These are phyloP conservation scores for Ormyrus labotus DNA, from an alignment of 2,888 invertebrate genomes.

Conservation along the genomic window DNA sequence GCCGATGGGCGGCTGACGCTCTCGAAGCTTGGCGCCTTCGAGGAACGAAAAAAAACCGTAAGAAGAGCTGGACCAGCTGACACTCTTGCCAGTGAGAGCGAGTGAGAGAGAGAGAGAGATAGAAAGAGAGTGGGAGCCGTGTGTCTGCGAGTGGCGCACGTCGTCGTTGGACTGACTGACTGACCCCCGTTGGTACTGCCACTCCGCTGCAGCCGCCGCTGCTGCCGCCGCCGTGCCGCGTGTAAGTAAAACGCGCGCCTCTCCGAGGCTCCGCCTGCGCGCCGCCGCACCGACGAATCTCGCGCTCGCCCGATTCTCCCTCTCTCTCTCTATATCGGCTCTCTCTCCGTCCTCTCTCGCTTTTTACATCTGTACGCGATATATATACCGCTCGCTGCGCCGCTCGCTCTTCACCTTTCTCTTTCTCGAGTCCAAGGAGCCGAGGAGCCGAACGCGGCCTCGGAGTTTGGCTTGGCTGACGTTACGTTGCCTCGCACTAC, in stretches of 20 bases:
- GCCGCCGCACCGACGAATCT: slow-evolving; percentile 40
- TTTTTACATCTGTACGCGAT: background rate
- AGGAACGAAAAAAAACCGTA: no score
- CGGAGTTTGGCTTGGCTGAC: background rate
- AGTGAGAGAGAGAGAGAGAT: no score
- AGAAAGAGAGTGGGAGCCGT: no score
- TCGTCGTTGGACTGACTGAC: slow-evolving; percentile 61
- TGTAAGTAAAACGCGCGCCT: slow-evolving; percentile 54
- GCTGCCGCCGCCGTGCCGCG: slow-evolving; percentile 47
- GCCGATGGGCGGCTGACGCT: no score
- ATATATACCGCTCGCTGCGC: background rate
- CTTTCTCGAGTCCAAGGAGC: background rate
- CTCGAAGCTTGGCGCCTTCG: no score
- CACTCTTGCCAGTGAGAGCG: no score
- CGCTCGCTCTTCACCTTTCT: slow-evolving; percentile 3
- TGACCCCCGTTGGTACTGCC: background rate
- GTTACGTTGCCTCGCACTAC: background rate
- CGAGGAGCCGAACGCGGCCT: background rate
- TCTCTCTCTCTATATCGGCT: background rate
- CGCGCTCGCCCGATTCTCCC: slow-evolving; percentile 5
- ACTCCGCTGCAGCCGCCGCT: background rate
- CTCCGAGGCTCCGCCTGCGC: slow-evolving; percentile 62
- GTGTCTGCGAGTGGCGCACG: slow-evolving; percentile 54
- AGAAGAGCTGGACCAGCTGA: no score
- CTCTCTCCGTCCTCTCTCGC: background rate